Percentiles rank a stretch among this genome's conserved stretches.
phyloP scores from a whole-genome alignment of 2,797 vertebrate genomes.

The Ambastaia sidthimunki region DNA sequence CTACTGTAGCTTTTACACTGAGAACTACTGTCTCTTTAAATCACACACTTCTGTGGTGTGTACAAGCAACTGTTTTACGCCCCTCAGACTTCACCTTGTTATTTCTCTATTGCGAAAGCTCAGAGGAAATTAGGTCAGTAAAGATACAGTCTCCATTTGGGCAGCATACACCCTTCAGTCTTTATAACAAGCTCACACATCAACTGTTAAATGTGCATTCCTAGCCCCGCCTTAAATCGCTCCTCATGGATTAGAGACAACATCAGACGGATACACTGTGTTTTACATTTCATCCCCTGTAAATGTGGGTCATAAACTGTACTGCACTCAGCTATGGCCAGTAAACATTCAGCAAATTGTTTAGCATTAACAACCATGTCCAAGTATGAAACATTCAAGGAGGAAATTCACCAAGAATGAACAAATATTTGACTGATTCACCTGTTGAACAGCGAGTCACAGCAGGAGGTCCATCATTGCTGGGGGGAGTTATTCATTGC shows the following conservation, averaged over 20 bases:
- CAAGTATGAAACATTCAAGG: background rate
- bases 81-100: conserved; percentile 13
- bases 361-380: background rate
- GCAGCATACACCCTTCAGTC: conserved; percentile 32
- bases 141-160: conserved; percentile 9
- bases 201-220: conserved; percentile 8
- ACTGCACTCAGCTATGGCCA: background rate
- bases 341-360: background rate
- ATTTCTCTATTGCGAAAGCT: conserved; percentile 3
- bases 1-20: background rate
- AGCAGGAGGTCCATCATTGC: background rate
- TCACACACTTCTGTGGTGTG: background rate
- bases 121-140: conserved; percentile 41
- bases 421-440: background rate
- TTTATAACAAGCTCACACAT: conserved; percentile 21
- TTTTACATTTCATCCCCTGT: conserved; percentile 1
- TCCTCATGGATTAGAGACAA: conserved; percentile 36
- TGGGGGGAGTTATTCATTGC: background rate
- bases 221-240: background rate
- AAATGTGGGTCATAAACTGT: conserved; percentile 21
- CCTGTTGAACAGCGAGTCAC: background rate
- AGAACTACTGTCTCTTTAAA: background rate
- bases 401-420: background rate
- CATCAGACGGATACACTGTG: conserved; percentile 25
- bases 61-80: background rate